Evolutionary conservation across 2,888 invertebrate genomes (phyloP), one percentile per base, ranked within the genome.

Genomic region (Agrotis segetum): DNA sequence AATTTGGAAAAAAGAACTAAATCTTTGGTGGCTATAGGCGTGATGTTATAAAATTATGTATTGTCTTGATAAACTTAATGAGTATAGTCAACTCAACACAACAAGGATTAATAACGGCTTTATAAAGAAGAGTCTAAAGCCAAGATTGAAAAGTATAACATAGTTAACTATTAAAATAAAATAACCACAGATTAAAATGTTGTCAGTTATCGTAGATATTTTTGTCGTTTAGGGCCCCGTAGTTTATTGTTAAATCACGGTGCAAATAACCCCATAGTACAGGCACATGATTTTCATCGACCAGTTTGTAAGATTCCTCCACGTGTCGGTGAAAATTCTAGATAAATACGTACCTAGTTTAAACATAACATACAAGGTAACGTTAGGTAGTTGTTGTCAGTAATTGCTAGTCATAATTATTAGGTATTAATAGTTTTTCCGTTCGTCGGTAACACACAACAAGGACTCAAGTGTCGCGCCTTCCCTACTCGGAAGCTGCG

Each of bases 371-470:
- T 50, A 40, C 16, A 34, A 44, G 58, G 21, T 67, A 56, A 21
- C 52, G 58, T 60, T 47, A 61, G 67, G 62, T 73, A 68, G 67
- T 69, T 61, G 67, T 71, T 58, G 56, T 63, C 77, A 76, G 79
- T 88, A 85, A 84, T 83, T 85, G 82, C 84, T 82, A 88, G 85
- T 85, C 86, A 89, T 93, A 92, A 93, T 93, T 92, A 94, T 93
- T 92, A 92, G n/a, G n/a, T n/a, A n/a, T 91, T 92, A 94, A 92
- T 93, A 93, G 92, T 94, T 92, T 90, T 93, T 90, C 91, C 90
- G 90, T 90, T 88, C 88, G 89, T 88, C 88, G 88, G 89, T 85
- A 89, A 88, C 91, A 90, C 90, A 90, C 92, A 88, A 89, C 91
- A 87, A 76, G 87, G 83, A 86, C 91, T 92, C 90, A 88, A 92